Base-by-base conservation (phyloP, 2,113 vertebrate species). In the Pica pica region DNA sequence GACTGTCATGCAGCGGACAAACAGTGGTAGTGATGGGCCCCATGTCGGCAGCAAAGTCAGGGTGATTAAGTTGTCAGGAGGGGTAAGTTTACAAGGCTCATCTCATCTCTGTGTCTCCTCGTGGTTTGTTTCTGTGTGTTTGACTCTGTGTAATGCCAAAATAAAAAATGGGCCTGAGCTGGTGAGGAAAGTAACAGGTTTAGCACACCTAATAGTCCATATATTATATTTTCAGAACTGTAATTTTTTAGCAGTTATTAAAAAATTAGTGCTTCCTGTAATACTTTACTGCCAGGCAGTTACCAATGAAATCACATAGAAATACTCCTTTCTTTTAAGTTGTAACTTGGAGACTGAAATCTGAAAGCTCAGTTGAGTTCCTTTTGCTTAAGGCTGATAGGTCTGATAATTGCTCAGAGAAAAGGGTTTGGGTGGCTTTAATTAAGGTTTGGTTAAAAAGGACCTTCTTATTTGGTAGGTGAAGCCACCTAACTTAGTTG, bases 1-100 rank as follows among this genome's bases (percentile, higher is more conserved):
- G 96, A 99, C 99, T 53, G 99, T 99, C 85, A 99, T 99, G 98
- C 99, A 99, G 97, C 98, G 99, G 63, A 94, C 98, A 77, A 99
- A 97, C 97, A 98, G 97, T 78, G 91, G 93, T 37, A 96, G 96
- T 53, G 92, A 99, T 12, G 97, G 95, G 77, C 98, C 98, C 19
- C 99, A 98, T 93, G 96, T 98, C 89, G 98, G 98, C 64, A 98
- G 98, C 94, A 99, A 99, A 98, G 98, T 99, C 97, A 97, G 99
- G 97, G 98, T 99, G 80, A 98, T 99, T 97, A 99, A 99, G 97
- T 97, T 99, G 97, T 98, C 98, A 86, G 98, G 98, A 97, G 98
- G 97, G 98, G 99, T 99, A 98, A 99, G 99, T 98, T 87, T 94
- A 82, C 92, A 67, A 92, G 90, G 95, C 96, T 91, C 88, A 42